Percentiles rank a stretch among this genome's conserved stretches.
These are phyloP conservation scores for Gonocerus acuteangulatus DNA, from an alignment of 2,888 invertebrate genomes.

Conservation along the genomic window DNA sequence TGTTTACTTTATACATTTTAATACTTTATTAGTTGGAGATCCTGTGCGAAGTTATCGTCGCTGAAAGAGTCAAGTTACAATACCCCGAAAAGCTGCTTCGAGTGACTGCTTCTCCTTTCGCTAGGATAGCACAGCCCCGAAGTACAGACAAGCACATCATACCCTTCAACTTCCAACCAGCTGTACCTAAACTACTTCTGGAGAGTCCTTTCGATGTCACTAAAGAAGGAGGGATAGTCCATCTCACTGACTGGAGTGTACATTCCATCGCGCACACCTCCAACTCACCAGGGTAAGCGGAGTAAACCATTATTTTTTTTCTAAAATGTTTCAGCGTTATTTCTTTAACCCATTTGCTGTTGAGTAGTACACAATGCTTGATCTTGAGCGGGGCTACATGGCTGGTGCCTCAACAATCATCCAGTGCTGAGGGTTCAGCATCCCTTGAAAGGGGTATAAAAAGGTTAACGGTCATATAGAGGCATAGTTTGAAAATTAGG, in stretches of 20 bases:
- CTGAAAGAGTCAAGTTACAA: background rate
- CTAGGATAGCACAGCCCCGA: slow-evolving; percentile 26
- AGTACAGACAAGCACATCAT: background rate
- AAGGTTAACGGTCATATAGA: too few species aligned
- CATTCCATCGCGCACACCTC: slow-evolving; percentile 1
- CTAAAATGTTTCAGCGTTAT: too few species aligned
- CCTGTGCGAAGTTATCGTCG: background rate
- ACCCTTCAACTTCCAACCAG: slow-evolving; percentile 13
- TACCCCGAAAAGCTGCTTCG: slow-evolving; percentile 10
- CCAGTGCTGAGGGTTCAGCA: too few species aligned
- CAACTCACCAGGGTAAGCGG: background rate
- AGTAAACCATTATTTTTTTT: too few species aligned
- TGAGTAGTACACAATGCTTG: too few species aligned
- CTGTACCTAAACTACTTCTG: slow-evolving; percentile 21
- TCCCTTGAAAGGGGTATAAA: too few species aligned
- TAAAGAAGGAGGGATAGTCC: slow-evolving; percentile 30
- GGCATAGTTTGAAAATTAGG: too few species aligned
- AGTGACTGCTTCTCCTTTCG: slow-evolving; percentile 10
- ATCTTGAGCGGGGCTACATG: too few species aligned
- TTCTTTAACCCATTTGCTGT: too few species aligned
- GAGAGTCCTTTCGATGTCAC: slow-evolving; percentile 33
- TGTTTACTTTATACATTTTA: too few species aligned
- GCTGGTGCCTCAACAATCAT: too few species aligned
- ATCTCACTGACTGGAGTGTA: slow-evolving; percentile 24
- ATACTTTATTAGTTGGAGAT: slow-evolving; percentile 11